Percentiles rank a stretch among this genome's conserved stretches.
phyloP scores from a whole-genome alignment of 2,113 vertebrate genomes.

The Sialia sialis region DNA sequence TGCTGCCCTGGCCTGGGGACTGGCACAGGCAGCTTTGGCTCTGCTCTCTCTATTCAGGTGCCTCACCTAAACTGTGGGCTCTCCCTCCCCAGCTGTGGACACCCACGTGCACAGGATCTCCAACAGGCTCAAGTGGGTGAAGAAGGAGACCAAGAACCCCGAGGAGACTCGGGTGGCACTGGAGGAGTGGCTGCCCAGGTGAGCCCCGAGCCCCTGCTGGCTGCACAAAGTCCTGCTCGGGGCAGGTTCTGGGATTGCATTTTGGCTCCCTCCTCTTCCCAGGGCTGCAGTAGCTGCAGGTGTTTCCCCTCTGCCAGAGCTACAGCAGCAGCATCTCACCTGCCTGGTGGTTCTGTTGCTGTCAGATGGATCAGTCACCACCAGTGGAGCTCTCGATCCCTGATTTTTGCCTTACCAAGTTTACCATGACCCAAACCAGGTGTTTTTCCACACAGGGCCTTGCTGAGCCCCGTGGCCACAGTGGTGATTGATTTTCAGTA shows the following conservation, averaged over 20 bases:
- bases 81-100: slow-evolving; percentile 85
- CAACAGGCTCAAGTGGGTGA: slow-evolving; percentile 88
- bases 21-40: background rate
- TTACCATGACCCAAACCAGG: background rate
- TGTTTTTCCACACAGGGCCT: background rate
- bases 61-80: background rate
- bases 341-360: background rate
- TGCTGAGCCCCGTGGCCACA: background rate
- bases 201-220: background rate
- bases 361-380: background rate
- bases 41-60: background rate
- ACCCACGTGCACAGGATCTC: slow-evolving; percentile 94
- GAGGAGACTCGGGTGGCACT: slow-evolving; percentile 85
- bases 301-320: background rate
- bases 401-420: background rate
- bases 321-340: background rate
- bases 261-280: background rate
- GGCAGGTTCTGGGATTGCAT: background rate
- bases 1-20: background rate
- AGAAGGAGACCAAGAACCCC: slow-evolving; percentile 77
- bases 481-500: background rate
- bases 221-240: background rate
- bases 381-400: background rate
- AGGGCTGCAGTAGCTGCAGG: background rate
- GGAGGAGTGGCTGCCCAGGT: slow-evolving; percentile 96